A percentile compares a stretch with the other conserved stretches of the same genome.
phyloP scores from a whole-genome alignment of 2,113 vertebrate species.

The Pygoscelis adeliae region DNA sequence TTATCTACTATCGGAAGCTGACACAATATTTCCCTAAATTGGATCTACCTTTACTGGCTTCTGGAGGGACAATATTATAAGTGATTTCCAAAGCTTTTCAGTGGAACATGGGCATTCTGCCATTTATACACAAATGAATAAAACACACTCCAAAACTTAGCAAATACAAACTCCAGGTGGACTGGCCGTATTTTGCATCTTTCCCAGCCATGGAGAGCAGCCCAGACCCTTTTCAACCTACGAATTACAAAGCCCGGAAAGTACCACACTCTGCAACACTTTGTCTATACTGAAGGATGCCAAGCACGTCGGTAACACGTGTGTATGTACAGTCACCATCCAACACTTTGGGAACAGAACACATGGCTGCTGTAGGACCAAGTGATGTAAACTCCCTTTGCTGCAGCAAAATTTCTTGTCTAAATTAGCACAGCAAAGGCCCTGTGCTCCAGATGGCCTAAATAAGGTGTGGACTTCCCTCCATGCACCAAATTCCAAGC shows the following conservation, averaged over 20 bases:
- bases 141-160: neutral
- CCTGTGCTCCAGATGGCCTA: neutral
- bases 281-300: neutral
- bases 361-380: neutral
- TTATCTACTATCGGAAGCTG: neutral
- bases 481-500: neutral
- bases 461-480: neutral
- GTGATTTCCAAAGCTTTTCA: neutral
- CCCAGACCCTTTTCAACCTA: neutral
- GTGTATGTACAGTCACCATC: neutral
- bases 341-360: neutral
- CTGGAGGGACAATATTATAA: neutral
- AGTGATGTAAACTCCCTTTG: neutral
- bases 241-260: neutral
- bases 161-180: slow-evolving; percentile 15
- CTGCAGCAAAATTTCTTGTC: neutral
- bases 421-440: neutral
- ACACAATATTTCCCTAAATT: neutral
- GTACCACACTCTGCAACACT: neutral
- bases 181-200: neutral
- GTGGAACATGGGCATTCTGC: neutral
- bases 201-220: neutral
- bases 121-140: neutral
- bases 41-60: neutral
- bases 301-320: accelerated